Percentiles rank a stretch among this genome's conserved stretches.
Conservation (phyloP, 2,888 invertebrate genomes). For the Drosophila macrospina region DNA sequence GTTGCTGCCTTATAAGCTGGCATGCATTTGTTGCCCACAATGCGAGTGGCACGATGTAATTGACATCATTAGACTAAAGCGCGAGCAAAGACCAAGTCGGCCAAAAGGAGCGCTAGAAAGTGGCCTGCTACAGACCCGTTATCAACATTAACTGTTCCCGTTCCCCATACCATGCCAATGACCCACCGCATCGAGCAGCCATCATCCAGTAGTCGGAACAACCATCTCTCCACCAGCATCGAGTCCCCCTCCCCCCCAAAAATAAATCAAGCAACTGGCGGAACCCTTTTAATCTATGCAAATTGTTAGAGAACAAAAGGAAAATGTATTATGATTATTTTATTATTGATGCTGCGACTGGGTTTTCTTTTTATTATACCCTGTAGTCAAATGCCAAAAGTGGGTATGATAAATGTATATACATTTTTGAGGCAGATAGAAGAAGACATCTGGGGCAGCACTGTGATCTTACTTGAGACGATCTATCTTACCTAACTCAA, state of each 20-base stretch:
- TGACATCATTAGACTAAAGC: conserved; percentile 82
- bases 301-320: conserved; percentile 43
- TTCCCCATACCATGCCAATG: conserved; percentile 43
- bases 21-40: conserved; percentile 78
- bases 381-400: not conserved
- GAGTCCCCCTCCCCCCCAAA: too few species aligned
- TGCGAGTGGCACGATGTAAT: conserved; percentile 81
- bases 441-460: not conserved
- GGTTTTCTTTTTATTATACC: conserved; percentile 6
- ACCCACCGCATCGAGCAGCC: conserved; percentile 57
- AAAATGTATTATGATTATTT: conserved; percentile 45
- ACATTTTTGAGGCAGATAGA: not conserved
- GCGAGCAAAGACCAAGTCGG: conserved; percentile 58
- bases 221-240: not conserved
- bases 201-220: not conserved
- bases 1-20: conserved; percentile 77
- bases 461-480: not conserved
- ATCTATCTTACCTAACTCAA: too few species aligned
- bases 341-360: conserved; percentile 20
- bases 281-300: conserved; percentile 53
- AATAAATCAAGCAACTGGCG: conserved; percentile 2
- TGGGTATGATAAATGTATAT: conserved; percentile 1
- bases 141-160: conserved; percentile 52
- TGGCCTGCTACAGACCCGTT: conserved; percentile 66
- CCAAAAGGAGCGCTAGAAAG: conserved; percentile 75